Percentiles rank a stretch among this genome's conserved stretches.
Conservation (phyloP, 2,888 invertebrate genomes). For the Watsonalla binaria region DNA sequence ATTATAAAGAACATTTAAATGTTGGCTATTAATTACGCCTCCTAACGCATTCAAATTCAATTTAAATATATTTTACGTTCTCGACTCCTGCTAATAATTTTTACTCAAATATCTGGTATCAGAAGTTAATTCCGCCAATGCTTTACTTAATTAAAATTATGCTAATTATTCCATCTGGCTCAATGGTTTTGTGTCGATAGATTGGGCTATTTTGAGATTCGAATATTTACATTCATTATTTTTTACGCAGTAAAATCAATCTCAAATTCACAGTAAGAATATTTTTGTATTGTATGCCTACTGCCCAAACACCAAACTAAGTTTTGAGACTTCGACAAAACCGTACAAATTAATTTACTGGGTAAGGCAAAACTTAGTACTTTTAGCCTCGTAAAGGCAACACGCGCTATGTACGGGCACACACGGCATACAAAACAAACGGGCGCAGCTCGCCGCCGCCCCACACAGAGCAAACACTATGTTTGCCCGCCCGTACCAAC, state of each 20-base stretch:
- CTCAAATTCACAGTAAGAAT: too few species aligned
- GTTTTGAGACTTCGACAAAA: too few species aligned
- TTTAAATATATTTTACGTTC: neutral
- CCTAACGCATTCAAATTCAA: neutral
- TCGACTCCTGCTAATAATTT: too few species aligned
- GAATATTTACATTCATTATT: too few species aligned
- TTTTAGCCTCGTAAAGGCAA: too few species aligned
- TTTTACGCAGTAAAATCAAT: too few species aligned
- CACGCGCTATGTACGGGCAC: slow-evolving; percentile 2
- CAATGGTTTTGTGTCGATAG: neutral
- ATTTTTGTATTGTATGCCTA: too few species aligned
- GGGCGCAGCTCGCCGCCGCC: slow-evolving; percentile 11
- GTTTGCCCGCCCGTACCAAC: slow-evolving; percentile 20
- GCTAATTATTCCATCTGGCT: too few species aligned
- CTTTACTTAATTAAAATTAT: slow-evolving; percentile 13
- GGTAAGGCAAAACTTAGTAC: too few species aligned
- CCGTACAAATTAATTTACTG: too few species aligned
- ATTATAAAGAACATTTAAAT: neutral
- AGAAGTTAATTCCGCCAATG: slow-evolving; percentile 16
- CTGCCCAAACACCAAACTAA: too few species aligned
- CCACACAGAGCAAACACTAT: slow-evolving; percentile 19
- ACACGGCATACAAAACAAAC: slow-evolving; percentile 13
- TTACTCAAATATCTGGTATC: neutral
- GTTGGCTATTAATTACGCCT: neutral
- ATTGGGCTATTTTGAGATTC: too few species aligned